Evolutionary conservation across 1,140 invertebrate genomes (phyloP).

Genomic region (Adelges cooleyi): DNA sequence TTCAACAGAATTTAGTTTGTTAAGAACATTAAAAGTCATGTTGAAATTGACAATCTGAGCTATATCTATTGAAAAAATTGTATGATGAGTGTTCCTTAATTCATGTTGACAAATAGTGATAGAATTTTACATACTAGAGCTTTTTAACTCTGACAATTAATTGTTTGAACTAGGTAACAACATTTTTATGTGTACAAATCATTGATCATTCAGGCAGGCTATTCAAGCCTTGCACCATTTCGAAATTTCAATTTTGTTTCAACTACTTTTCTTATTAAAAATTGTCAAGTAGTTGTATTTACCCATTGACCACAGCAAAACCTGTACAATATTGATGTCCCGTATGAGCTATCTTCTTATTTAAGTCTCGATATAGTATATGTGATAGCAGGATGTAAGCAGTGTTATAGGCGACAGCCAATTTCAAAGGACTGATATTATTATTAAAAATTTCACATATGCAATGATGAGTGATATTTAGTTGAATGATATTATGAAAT

Average conservation of each 20-base stretch:
- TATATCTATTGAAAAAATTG: not conserved
- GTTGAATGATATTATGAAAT: not conserved
- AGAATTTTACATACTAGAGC: not conserved
- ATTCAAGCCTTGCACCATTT: not conserved
- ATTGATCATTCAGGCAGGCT: too few relatives aligned
- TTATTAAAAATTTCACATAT: not conserved
- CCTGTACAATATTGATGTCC: too few relatives aligned
- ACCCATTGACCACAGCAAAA: too few relatives aligned
- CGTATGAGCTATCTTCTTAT: too few relatives aligned
- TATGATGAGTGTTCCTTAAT: not conserved
- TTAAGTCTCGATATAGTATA: too few relatives aligned
- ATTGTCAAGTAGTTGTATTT: not conserved
- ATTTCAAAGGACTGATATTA: too few relatives aligned
- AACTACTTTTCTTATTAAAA: not conserved
- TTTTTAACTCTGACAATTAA: slow-evolving; percentile 9
- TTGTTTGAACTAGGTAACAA: not conserved
- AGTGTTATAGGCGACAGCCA: too few relatives aligned
- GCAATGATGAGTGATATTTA: not conserved
- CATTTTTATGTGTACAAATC: too few relatives aligned
- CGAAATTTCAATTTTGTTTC: not conserved
- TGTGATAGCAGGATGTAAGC: too few relatives aligned
- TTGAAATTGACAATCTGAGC: slow-evolving; percentile 22
- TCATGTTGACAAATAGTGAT: not conserved
- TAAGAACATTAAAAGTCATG: not conserved
- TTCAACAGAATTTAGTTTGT: slow-evolving; percentile 1